Percentiles rank a stretch among this genome's conserved stretches.
phyloP scores from a whole-genome alignment of 2,113 vertebrate species.

The Callipepla squamata region DNA sequence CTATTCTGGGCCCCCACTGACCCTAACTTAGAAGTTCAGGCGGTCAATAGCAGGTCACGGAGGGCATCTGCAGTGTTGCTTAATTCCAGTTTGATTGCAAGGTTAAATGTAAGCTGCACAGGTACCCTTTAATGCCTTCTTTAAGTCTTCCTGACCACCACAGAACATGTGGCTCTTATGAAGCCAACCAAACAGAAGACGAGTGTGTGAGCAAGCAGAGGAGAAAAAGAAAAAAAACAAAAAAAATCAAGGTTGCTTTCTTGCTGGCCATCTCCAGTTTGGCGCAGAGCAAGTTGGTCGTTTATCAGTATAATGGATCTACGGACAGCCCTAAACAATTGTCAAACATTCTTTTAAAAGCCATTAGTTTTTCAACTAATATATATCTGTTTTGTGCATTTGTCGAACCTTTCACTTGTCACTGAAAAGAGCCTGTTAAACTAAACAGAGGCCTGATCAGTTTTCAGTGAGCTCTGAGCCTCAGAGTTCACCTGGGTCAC shows the following conservation, averaged over 20 bases:
- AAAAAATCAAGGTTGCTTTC: not conserved
- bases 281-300: slow-evolving; percentile 66
- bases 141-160: slow-evolving; percentile 29
- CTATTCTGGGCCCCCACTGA: slow-evolving; percentile 87
- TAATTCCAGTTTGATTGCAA: slow-evolving; percentile 81
- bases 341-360: slow-evolving; percentile 89
- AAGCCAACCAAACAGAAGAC: not conserved
- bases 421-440: slow-evolving; percentile 80
- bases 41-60: slow-evolving; percentile 94
- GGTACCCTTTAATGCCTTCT: slow-evolving; percentile 61
- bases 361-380: slow-evolving; percentile 87
- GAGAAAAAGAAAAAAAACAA: not conserved
- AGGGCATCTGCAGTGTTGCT: slow-evolving; percentile 74
- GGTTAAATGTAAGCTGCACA: slow-evolving; percentile 74
- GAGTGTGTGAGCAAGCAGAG: not conserved
- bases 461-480: slow-evolving; percentile 81
- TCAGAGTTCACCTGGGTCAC: slow-evolving; percentile 85
- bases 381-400: slow-evolving; percentile 83
- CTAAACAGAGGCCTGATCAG: slow-evolving; percentile 84
- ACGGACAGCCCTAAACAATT: slow-evolving; percentile 87
- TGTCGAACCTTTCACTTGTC: slow-evolving; percentile 83
- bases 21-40: slow-evolving; percentile 92
- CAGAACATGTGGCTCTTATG: not conserved
- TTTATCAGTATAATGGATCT: slow-evolving; percentile 89
- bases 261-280: slow-evolving; percentile 24